phyloP scores from a whole-genome alignment of 2,797 vertebrate species.

The Pagetopsis macropterus region DNA sequence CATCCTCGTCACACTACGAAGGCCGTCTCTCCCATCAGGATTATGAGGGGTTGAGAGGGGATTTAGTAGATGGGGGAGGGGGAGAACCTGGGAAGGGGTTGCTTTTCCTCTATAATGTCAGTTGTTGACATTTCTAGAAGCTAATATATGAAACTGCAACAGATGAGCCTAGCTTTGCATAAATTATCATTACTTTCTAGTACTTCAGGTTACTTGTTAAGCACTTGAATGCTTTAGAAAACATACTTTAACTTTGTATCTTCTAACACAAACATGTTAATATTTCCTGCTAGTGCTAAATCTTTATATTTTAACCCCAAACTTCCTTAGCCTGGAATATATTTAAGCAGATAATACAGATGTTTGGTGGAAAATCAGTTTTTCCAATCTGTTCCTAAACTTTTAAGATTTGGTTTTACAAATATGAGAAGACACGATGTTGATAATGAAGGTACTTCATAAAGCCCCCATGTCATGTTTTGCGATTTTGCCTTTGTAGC shows the following conservation, averaged over 20 bases:
- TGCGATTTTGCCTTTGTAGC: slow-evolving; percentile 4
- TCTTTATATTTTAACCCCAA: not conserved
- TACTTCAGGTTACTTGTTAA: slow-evolving; percentile 1
- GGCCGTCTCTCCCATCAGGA: slow-evolving; percentile 85
- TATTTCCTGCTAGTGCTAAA: not conserved
- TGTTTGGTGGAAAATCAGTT: not conserved
- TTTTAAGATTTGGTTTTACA: not conserved
- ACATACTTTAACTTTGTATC: not conserved
- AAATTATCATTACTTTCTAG: not conserved
- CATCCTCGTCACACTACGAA: slow-evolving; percentile 95
- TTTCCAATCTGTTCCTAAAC: not conserved
- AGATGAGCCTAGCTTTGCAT: slow-evolving; percentile 14
- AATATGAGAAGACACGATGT: not conserved
- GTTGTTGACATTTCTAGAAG: slow-evolving; percentile 25
- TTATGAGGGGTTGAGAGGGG: slow-evolving; percentile 81
- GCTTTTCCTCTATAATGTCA: slow-evolving; percentile 37
- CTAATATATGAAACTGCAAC: slow-evolving; percentile 14
- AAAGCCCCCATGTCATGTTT: not conserved
- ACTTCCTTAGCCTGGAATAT: not conserved
- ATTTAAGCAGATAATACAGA: slow-evolving; percentile 22
- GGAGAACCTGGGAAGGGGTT: slow-evolving; percentile 55
- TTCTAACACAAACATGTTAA: no score
- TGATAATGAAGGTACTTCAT: slow-evolving; percentile 15
- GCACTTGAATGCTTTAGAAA: not conserved
- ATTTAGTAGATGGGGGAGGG: slow-evolving; percentile 74